phyloP scores from a whole-genome alignment of 2,113 vertebrate genomes.

The Zootoca vivipara region DNA sequence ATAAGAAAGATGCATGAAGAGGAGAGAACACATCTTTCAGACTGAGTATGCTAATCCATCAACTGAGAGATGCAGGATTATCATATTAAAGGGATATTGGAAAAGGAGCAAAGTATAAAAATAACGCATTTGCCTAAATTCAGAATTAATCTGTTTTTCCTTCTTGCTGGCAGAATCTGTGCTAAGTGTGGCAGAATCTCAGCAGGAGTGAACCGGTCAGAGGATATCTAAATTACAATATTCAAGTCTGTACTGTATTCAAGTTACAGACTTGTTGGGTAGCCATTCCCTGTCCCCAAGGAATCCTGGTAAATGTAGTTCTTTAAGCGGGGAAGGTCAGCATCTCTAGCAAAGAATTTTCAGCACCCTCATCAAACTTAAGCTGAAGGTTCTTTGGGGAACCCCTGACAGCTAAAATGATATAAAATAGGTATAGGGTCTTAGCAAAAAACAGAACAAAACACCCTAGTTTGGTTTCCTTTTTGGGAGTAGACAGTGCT shows the following conservation, averaged over 20 bases:
- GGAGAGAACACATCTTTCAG: not conserved
- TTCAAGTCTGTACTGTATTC: too few species aligned
- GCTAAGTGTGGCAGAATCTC: not conserved
- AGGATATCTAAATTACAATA: not conserved
- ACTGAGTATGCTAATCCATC: not conserved
- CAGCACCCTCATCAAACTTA: not conserved
- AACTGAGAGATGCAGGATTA: not conserved
- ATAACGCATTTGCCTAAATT: not conserved
- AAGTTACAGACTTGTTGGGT: not conserved
- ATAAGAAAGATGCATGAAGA: not conserved
- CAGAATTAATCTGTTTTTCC: not conserved
- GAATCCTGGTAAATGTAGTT: not conserved
- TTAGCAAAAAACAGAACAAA: not conserved
- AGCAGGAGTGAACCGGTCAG: not conserved
- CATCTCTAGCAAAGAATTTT: not conserved
- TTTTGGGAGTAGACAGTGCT: not conserved
- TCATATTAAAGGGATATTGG: not conserved
- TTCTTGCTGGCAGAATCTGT: not conserved
- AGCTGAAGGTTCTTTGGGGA: not conserved
- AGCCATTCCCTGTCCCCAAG: not conserved
- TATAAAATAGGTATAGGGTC: not conserved
- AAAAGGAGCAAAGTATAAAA: not conserved
- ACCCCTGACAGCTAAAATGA: not conserved
- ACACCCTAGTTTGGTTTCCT: not conserved
- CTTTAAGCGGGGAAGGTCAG: too few species aligned